Evolutionary conservation across 1,140 invertebrate species (phyloP).

Genomic region (Reticulitermes speratus): DNA sequence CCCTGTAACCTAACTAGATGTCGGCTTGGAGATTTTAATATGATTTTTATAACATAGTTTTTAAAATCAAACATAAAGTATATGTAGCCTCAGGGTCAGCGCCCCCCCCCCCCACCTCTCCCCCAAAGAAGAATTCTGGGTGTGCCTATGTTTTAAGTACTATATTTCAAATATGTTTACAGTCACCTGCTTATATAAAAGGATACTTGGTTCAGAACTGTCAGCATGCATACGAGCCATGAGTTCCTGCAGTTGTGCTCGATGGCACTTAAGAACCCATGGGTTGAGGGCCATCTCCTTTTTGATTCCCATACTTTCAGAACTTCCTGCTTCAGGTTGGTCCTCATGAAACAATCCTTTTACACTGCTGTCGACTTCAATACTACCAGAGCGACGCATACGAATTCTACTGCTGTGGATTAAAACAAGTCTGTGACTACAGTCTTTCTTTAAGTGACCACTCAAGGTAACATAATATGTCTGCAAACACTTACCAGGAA

Average conservation of each 20-base stretch:
- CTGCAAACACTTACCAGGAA: conserved; percentile 30
- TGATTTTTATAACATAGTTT: no score
- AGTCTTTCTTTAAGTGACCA: background rate
- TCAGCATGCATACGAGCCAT: conserved; percentile 1
- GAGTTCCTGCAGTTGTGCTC: conserved; percentile 30
- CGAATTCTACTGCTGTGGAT: conserved; percentile 42
- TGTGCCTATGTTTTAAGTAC: no score
- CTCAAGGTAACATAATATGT: conserved; percentile 11
- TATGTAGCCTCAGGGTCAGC: no score
- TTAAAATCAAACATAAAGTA: no score
- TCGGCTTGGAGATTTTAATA: no score
- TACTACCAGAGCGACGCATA: conserved; percentile 47
- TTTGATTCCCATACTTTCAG: background rate
- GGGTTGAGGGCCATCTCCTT: conserved; percentile 48
- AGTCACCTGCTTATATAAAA: background rate
- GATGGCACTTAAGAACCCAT: conserved; percentile 58
- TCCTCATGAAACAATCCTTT: conserved; percentile 44
- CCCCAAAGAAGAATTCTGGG: no score
- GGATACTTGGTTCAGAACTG: conserved; percentile 29
- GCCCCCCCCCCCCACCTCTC: no score
- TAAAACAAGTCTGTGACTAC: background rate
- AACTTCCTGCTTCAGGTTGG: conserved; percentile 36
- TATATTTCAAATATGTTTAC: no score
- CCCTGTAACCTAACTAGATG: no score
- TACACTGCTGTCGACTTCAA: conserved; percentile 50